Base-by-base conservation (phyloP, 1,140 invertebrate species). In the Formica exsecta region DNA sequence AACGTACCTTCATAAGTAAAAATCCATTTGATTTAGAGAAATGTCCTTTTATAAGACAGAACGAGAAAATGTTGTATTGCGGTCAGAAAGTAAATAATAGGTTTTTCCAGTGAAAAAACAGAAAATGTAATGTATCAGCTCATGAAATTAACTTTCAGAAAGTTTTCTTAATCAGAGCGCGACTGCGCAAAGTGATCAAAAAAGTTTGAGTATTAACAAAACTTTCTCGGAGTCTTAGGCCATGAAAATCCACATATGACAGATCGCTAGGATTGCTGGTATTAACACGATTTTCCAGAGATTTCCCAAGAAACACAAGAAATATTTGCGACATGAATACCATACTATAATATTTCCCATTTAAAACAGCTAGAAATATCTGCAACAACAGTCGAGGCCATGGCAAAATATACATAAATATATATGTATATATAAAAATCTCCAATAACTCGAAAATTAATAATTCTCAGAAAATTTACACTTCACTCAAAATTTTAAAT, bases 181-280 rank as follows among this genome's bases (percentile, higher is more conserved):
- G 32, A 32, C 0, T 29, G 16, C n/a, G 11, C 48, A 19, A 86
- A 68, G 32, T 61, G 29, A 65, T 71, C 77, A 36, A 32, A 77
- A 77, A 77, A 85, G 38, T 85, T 85, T 2, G 5, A 77, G 61
- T 77, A 85, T 66, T 77, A 85, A 85, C 76, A 75, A 84, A 85
- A 61, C 66, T 77, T 54, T 16, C 29, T 44, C 13, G 29, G 6
- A 64, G 65, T 29, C 71, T 80, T 61, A 11, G 51, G 13, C 11
- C 54, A 8, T 48, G 66, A 70, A 80, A 81, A 81, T 86, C 59
- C 66, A 62, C 70, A 41, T 73, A 36, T 73, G 76, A 76, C 85
- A 71, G 77, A 86, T 86, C 66, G 59, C 61, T 81, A 44, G 16
- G 29, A 25, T 65, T 57, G 62, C n/a, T 9, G 68, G 4, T 19